Percentiles rank a stretch among this genome's conserved stretches.
These are phyloP conservation scores for Allophyes oxyacanthae DNA, from an alignment of 2,888 invertebrate genomes.

Conservation along the genomic window DNA sequence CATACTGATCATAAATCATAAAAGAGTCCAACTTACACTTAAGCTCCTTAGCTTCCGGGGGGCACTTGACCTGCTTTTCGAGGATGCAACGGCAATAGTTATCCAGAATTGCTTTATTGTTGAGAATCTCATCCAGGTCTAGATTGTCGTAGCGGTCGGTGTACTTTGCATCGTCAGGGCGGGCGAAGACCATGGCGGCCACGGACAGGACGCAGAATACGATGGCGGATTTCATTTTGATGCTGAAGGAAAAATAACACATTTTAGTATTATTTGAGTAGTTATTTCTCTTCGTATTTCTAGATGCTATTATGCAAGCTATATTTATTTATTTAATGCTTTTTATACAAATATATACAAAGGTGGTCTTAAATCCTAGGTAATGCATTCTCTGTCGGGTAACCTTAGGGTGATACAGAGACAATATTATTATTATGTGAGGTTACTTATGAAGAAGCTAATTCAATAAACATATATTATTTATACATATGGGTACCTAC, in stretches of 20 bases:
- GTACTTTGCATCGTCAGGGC: conserved; percentile 73
- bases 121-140: conserved; percentile 91
- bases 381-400: too few species aligned
- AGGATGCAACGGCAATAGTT: conserved; percentile 91
- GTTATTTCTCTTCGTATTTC: too few species aligned
- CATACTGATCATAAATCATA: neutral
- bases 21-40: conserved; percentile 90
- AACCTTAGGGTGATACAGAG: too few species aligned
- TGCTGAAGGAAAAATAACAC: conserved; percentile 11
- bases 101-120: conserved; percentile 90
- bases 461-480: too few species aligned
- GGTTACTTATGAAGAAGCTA: too few species aligned
- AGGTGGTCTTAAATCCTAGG: too few species aligned
- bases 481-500: too few species aligned
- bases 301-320: too few species aligned
- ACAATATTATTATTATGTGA: too few species aligned
- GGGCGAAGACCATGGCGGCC: conserved; percentile 60
- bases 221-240: conserved; percentile 60
- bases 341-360: too few species aligned
- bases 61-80: conserved; percentile 90
- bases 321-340: too few species aligned
- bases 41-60: conserved; percentile 91
- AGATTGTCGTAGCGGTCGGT: conserved; percentile 92
- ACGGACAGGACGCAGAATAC: conserved; percentile 63
- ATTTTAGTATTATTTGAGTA: neutral